Conservation (phyloP, 2,113 vertebrate genomes). For the Hippolais icterina region DNA sequence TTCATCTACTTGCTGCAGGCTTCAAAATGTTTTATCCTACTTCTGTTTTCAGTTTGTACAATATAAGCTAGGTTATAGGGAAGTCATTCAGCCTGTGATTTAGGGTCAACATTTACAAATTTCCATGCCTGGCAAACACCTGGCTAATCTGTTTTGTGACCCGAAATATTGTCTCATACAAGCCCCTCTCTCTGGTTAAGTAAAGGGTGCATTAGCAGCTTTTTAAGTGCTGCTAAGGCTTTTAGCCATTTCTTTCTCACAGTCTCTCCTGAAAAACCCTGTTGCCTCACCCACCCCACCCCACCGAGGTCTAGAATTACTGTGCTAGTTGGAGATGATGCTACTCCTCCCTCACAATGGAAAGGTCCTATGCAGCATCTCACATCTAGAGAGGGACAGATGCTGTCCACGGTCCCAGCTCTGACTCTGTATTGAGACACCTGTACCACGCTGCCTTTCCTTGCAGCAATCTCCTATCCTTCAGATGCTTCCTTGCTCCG, state of each 20-base stretch:
- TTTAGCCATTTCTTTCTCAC: not conserved
- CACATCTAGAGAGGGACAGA: not conserved
- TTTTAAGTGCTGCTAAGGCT: not conserved
- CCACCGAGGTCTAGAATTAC: not conserved
- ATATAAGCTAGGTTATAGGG: not conserved
- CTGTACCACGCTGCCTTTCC: not conserved
- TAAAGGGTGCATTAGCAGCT: not conserved
- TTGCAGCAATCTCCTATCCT: not conserved
- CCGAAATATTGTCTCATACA: not conserved
- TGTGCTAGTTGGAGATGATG: not conserved
- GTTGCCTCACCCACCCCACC: not conserved
- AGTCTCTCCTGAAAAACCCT: not conserved
- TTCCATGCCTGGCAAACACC: not conserved
- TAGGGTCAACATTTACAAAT: not conserved
- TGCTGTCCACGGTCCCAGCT: not conserved
- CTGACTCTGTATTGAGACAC: not conserved
- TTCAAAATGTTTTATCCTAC: not conserved
- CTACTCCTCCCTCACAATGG: not conserved
- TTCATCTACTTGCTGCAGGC: not conserved
- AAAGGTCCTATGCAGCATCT: not conserved
- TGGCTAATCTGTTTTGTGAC: not conserved
- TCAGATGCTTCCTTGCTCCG: not conserved
- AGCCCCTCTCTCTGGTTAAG: not conserved
- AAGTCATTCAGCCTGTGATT: not conserved
- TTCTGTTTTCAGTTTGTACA: not conserved